Conservation (phyloP, 2,888 invertebrate genomes). For the Eupithecia exiguata region DNA sequence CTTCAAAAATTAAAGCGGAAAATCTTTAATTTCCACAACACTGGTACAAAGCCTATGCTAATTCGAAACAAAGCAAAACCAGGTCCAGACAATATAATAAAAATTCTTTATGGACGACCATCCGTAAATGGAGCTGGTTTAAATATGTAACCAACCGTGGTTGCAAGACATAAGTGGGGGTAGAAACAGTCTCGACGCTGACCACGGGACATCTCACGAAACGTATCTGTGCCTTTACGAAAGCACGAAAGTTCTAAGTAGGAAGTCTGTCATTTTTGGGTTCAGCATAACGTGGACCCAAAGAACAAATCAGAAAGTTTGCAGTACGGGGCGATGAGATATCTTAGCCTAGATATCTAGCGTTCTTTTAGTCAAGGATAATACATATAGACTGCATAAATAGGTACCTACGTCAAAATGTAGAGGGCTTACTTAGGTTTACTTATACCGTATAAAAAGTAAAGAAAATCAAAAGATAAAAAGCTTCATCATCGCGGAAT, state of each 20-base stretch:
- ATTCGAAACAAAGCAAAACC: slow-evolving; percentile 22
- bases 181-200: slow-evolving; percentile 49
- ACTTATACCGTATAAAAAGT: neutral
- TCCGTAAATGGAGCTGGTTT: slow-evolving; percentile 70
- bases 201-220: slow-evolving; percentile 71
- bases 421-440: neutral
- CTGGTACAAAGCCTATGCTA: slow-evolving; percentile 18
- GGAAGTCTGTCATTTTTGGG: slow-evolving; percentile 59
- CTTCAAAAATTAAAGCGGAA: slow-evolving; percentile 20
- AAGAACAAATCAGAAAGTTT: neutral
- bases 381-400: neutral
- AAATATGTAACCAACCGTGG: slow-evolving; percentile 74
- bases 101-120: slow-evolving; percentile 64
- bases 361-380: neutral
- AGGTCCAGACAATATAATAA: slow-evolving; percentile 32
- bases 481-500: neutral
- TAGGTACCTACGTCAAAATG: neutral
- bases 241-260: slow-evolving; percentile 77
- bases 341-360: neutral
- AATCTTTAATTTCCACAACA: slow-evolving; percentile 25
- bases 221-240: slow-evolving; percentile 68
- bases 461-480: neutral
- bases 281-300: slow-evolving; percentile 53
- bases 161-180: slow-evolving; percentile 60
- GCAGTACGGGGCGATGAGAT: neutral